Evolutionary conservation across 1,140 invertebrate genomes (phyloP), one percentile per base, ranked within the genome.

Genomic region (Magallana gigas): DNA sequence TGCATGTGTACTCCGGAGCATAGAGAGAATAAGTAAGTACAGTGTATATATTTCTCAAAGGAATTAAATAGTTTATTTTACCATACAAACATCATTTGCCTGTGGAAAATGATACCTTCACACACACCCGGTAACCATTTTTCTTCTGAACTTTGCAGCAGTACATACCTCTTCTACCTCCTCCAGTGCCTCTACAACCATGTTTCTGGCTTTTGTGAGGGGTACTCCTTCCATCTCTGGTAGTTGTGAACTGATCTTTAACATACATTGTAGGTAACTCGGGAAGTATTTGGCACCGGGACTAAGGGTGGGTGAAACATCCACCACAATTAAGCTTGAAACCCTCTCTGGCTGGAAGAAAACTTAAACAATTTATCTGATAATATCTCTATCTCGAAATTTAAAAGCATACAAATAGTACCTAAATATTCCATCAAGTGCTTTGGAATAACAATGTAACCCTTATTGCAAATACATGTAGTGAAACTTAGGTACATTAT

Each of bases 251-350:
- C 62, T 60, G 57, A 86, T 84, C 80, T 88, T 88, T 56, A 88
- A 62, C 87, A 88, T 88, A 8, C n/a, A 57, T 56, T 88, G 85
- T 58, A 88, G 57, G 36, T 81, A 86, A 16, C 59, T 60, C 11
- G 87, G 85, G 7, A 57, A 86, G n/a, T 62, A 94, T 8, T 84
- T 95, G 93, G 18, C 97, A 95, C 92, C 96, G 96, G 16, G 96
- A 95, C 86, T 96, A 96, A 80, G 95, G 0, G 97, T 93, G 3
- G 98, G 98, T 14, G 97, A 97, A 90, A 98, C 97, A 92, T 99
- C 98, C 29, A 59, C 57, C 29, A 60, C 29, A 36, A 60, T 48
- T 12, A 84, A 36, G 62, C 60, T 84, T 60, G 56, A 57, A 7
- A 59, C 56, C 16, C 81, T 56, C 57, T 57, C 57, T 12, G 81